Percentiles rank a stretch among this genome's conserved stretches.
Conservation (phyloP, 2,888 invertebrate species). For the Fragum sueziense region DNA sequence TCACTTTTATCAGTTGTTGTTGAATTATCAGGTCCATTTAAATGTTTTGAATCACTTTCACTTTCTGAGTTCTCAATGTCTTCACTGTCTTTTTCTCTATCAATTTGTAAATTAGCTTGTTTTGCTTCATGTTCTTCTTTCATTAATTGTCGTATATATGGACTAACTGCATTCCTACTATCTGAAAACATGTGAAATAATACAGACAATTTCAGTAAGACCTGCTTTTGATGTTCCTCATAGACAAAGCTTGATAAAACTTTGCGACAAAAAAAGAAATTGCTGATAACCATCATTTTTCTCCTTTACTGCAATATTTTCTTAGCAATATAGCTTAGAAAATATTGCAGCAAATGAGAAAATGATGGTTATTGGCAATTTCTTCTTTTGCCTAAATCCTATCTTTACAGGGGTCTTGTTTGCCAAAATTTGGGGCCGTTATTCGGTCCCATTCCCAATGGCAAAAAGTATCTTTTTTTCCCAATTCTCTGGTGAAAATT, state of each 20-base stretch:
- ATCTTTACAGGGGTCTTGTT: too few relatives aligned
- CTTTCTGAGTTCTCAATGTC: neutral
- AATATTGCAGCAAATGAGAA: too few relatives aligned
- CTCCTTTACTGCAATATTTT: neutral
- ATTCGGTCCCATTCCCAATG: too few relatives aligned
- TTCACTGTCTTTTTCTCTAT: constrained; percentile 2
- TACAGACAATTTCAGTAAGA: too few relatives aligned
- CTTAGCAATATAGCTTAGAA: too few relatives aligned
- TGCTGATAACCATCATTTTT: neutral
- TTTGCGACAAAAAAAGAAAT: neutral
- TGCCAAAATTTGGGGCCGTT: too few relatives aligned
- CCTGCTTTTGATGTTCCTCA: too few relatives aligned
- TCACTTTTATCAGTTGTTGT: neutral
- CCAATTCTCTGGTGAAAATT: too few relatives aligned
- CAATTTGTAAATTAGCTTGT: constrained; percentile 12
- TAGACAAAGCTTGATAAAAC: neutral
- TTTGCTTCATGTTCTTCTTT: constrained; percentile 69
- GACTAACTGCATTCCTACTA: constrained; percentile 72
- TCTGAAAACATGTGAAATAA: constrained; percentile 74
- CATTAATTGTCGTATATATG: constrained; percentile 78
- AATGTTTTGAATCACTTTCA: neutral
- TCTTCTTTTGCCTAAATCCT: too few relatives aligned
- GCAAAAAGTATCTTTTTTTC: too few relatives aligned
- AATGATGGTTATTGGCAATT: too few relatives aligned
- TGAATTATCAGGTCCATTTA: neutral